A percentile compares a stretch with the other conserved stretches of the same genome.
phyloP scores from a whole-genome alignment of 2,888 invertebrate species.

The Acronicta alni region DNA sequence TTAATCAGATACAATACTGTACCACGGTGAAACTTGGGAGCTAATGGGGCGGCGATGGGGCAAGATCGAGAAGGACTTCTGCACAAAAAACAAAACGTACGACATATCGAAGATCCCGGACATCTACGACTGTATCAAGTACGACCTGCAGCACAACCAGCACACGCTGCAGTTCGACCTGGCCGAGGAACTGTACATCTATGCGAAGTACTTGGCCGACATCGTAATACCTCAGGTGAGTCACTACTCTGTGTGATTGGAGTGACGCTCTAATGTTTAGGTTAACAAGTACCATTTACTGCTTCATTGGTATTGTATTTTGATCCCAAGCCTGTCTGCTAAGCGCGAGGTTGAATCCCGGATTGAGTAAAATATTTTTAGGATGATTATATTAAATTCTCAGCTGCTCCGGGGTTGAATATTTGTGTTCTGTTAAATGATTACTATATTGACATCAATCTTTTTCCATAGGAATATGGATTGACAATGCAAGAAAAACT shows the following conservation, averaged over 20 bases:
- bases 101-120: slow-evolving; percentile 99
- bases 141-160: slow-evolving; percentile 99
- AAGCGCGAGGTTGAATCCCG: too few species aligned
- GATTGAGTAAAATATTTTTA: too few species aligned
- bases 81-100: slow-evolving; percentile 96
- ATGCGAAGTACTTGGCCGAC: slow-evolving; percentile 99
- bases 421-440: too few species aligned
- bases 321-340: too few species aligned
- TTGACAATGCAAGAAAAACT: slow-evolving; percentile 98
- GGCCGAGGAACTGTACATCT: slow-evolving; percentile 97
- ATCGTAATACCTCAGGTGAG: slow-evolving; percentile 98
- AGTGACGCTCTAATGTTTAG: too few species aligned
- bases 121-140: slow-evolving; percentile 99
- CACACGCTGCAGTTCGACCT: slow-evolving; percentile 97
- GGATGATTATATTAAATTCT: too few species aligned
- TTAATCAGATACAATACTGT: slow-evolving; percentile 95
- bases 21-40: slow-evolving; percentile 99
- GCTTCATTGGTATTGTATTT: too few species aligned
- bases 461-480: slow-evolving; percentile 95
- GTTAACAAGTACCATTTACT: too few species aligned
- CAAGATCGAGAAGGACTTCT: slow-evolving; percentile 99
- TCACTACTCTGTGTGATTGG: neutral
- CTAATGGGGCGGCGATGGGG: slow-evolving; percentile 99
- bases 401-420: too few species aligned
- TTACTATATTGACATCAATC: neutral